phyloP scores from a whole-genome alignment of 1,140 invertebrate species.

The Amphibalanus amphitrite region DNA sequence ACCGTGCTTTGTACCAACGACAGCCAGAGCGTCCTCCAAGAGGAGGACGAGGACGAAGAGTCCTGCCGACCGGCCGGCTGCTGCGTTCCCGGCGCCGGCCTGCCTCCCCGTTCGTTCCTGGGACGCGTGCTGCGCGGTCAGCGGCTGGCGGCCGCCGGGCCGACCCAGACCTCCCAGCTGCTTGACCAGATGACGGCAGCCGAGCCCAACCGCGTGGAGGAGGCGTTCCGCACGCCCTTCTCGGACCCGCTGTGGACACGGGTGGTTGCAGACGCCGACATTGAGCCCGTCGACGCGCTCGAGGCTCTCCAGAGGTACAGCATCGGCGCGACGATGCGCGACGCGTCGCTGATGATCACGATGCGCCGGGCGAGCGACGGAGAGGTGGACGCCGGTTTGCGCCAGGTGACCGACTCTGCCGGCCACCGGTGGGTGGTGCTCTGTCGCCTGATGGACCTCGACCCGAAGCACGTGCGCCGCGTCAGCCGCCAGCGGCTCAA shows the following conservation, averaged over 20 bases:
- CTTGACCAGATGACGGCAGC: background rate
- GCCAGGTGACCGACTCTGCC: background rate
- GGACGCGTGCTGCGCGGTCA: background rate
- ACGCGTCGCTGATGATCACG: slow-evolving; percentile 11
- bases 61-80: background rate
- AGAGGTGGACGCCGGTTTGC: slow-evolving; percentile 3
- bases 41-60: background rate
- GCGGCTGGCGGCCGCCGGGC: background rate
- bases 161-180: background rate
- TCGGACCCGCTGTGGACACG: background rate
- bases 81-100: background rate
- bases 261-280: background rate
- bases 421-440: slow-evolving; percentile 6
- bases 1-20: slow-evolving; percentile 2
- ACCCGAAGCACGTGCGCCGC: slow-evolving; percentile 10
- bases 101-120: background rate
- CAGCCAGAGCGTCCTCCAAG: background rate
- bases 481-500: background rate
- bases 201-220: background rate
- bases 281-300: background rate
- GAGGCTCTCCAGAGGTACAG: slow-evolving; percentile 9
- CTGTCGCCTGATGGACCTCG: slow-evolving; percentile 12
- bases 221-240: background rate
- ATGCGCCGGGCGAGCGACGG: slow-evolving; percentile 8
- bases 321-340: slow-evolving; percentile 10